Conservation (phyloP, 2,113 vertebrate genomes). For the Sylvietta virens region DNA sequence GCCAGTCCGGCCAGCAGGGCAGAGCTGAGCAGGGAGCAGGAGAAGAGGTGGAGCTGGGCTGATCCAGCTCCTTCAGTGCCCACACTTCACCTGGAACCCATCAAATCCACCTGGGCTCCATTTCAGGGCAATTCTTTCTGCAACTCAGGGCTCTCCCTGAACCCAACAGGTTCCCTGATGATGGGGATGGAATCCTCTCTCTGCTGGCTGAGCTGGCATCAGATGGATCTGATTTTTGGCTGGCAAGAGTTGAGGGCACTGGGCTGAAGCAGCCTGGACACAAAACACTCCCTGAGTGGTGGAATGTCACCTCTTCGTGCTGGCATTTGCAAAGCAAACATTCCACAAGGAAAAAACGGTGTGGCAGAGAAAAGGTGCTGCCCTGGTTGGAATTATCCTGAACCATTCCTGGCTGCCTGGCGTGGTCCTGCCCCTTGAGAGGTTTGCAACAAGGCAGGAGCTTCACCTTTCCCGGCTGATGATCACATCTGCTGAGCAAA, state of each 20-base stretch:
- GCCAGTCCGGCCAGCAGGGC: too few species aligned
- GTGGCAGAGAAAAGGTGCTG: neutral
- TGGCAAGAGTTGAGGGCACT: neutral
- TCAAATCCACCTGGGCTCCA: neutral
- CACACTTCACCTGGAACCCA: neutral
- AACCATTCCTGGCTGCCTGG: neutral
- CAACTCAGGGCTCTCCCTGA: neutral
- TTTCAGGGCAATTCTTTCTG: neutral
- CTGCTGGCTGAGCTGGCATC: neutral
- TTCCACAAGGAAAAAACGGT: neutral
- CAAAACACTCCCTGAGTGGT: neutral
- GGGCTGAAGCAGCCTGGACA: neutral
- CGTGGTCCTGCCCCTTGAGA: neutral
- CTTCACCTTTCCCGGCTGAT: neutral
- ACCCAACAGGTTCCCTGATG: neutral
- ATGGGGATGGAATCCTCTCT: neutral
- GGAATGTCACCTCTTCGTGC: neutral
- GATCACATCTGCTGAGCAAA: too few species aligned
- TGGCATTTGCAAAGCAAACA: neutral
- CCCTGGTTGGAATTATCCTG: neutral
- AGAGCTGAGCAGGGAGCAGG: neutral
- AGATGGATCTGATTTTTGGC: neutral
- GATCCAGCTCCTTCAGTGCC: neutral
- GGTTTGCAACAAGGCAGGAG: neutral
- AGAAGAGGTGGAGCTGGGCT: neutral